Evolutionary conservation across 2,113 vertebrate species (phyloP).

Genomic region (Microcebus jonahi): DNA sequence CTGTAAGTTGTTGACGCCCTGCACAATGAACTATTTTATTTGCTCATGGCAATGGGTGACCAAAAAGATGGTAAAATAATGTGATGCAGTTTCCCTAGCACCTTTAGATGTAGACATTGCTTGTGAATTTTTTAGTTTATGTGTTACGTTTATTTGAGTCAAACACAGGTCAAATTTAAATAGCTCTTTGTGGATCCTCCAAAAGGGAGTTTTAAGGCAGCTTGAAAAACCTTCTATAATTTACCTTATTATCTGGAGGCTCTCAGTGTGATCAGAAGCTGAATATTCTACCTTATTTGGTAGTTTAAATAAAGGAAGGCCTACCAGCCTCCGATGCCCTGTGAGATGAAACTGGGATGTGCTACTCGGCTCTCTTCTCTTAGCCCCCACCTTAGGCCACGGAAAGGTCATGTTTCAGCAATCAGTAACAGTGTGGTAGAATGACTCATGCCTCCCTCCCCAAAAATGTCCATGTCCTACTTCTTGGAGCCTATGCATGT

Average conservation of each 20-base stretch:
- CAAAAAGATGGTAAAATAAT: background rate
- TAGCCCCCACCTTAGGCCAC: background rate
- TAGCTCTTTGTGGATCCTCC: background rate
- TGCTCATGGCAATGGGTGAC: background rate
- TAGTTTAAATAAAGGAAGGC: background rate
- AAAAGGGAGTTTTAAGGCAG: background rate
- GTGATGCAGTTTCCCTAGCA: background rate
- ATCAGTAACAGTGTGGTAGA: background rate
- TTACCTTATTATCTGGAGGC: background rate
- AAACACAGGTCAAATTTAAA: constrained; percentile 13
- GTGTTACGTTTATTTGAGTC: background rate
- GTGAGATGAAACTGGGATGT: background rate
- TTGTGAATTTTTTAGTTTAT: background rate
- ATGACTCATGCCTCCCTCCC: background rate
- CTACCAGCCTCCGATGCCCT: background rate
- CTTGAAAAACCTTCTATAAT: background rate
- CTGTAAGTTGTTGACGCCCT: background rate
- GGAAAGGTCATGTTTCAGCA: background rate
- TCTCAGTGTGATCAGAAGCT: background rate
- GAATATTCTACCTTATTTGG: background rate
- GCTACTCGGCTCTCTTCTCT: background rate
- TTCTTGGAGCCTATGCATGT: background rate
- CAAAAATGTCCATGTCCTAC: background rate
- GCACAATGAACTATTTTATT: background rate
- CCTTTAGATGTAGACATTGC: background rate